Evolutionary conservation across 2,113 vertebrate species (phyloP).

Genomic region (Boulengeromyrus knoepffleri): DNA sequence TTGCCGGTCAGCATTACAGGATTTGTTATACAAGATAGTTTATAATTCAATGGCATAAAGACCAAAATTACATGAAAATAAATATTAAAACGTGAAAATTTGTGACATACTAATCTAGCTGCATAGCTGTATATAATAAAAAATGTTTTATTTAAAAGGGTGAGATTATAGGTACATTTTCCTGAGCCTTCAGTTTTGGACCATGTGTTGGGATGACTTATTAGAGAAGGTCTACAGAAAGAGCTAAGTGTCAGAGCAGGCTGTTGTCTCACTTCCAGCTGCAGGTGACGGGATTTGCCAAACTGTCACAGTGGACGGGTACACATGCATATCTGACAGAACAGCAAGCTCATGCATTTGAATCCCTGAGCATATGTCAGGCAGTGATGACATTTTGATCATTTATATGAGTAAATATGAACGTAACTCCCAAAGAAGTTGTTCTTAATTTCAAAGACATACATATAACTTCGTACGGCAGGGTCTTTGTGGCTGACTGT

Average conservation of each 20-base stretch:
- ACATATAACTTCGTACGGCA: background rate
- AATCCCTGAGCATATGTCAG: background rate
- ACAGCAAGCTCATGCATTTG: background rate
- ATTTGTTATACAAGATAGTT: background rate
- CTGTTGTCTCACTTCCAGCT: background rate
- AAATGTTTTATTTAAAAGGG: background rate
- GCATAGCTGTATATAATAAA: background rate
- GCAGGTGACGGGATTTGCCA: background rate
- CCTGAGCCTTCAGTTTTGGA: background rate
- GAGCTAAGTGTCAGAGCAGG: background rate
- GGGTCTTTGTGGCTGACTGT: background rate
- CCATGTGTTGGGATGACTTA: background rate
- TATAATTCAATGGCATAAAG: background rate
- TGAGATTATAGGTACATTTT: background rate
- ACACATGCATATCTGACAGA: background rate
- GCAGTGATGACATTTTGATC: background rate
- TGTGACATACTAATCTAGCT: background rate
- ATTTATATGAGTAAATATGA: background rate
- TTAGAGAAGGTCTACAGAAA: background rate
- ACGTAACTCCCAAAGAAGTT: background rate
- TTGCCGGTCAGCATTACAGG: background rate
- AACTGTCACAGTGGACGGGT: background rate
- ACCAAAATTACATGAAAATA: background rate
- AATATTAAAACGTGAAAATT: background rate
- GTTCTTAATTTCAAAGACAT: background rate